phyloP scores from a whole-genome alignment of 2,113 vertebrate species.

The Tonatia bakeri region DNA sequence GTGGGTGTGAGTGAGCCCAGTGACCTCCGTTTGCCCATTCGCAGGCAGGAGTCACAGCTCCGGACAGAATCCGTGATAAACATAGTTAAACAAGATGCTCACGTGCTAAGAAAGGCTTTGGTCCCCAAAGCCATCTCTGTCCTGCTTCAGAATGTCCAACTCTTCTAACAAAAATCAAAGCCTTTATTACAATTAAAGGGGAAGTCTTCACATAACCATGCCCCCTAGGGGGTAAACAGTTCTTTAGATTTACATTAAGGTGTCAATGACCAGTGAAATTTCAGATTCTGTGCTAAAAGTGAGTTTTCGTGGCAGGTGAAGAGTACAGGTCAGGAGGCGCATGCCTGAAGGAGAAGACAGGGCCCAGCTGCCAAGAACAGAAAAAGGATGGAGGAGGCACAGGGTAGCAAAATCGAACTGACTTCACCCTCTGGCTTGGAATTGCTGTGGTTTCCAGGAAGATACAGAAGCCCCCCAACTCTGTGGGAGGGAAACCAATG shows the following conservation, averaged over 20 bases:
- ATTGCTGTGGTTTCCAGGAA: not conserved
- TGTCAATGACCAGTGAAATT: not conserved
- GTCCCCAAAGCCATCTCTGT: not conserved
- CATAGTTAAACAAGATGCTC: not conserved
- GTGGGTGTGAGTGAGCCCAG: not conserved
- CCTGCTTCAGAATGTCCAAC: not conserved
- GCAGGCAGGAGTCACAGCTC: not conserved
- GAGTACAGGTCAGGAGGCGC: not conserved
- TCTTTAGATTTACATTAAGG: not conserved
- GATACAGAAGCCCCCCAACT: not conserved
- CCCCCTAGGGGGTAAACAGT: not conserved
- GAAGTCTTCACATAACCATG: not conserved
- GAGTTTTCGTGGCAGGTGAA: not conserved
- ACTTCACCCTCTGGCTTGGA: not conserved
- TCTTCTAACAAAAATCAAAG: not conserved
- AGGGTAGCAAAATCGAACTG: not conserved
- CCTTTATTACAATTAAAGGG: not conserved
- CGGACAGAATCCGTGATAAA: not conserved
- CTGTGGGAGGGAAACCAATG: not conserved
- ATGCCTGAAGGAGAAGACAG: not conserved
- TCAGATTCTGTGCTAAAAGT: not conserved
- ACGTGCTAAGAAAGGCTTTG: not conserved
- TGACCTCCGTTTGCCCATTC: not conserved
- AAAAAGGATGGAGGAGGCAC: not conserved
- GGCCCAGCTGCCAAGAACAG: not conserved